phyloP scores from a whole-genome alignment of 2,797 vertebrate species.

The Oophaga sylvatica region DNA sequence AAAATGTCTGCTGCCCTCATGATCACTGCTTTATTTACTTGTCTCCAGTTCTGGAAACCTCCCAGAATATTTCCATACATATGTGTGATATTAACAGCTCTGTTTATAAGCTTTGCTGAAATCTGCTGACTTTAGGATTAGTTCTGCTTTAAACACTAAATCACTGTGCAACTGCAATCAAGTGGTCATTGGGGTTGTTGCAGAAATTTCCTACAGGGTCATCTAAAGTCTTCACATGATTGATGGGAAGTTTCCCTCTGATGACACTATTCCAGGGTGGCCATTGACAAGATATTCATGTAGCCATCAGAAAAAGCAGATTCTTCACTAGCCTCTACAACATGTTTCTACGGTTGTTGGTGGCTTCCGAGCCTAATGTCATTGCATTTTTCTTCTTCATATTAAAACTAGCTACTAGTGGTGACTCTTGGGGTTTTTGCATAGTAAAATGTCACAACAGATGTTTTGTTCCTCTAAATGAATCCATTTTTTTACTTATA shows the following conservation, averaged over 20 bases:
- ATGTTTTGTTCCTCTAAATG: slow-evolving; percentile 1
- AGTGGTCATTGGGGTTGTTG: background rate
- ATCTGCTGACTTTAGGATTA: background rate
- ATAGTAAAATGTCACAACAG: background rate
- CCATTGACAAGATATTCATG: background rate
- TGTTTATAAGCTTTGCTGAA: background rate
- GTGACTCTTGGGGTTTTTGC: background rate
- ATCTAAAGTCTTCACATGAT: background rate
- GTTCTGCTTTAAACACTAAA: background rate
- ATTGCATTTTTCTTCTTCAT: background rate
- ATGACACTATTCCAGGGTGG: background rate
- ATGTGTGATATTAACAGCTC: background rate
- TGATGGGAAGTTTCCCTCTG: background rate
- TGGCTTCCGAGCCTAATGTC: background rate
- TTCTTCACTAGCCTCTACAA: background rate
- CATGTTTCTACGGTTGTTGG: too few species aligned
- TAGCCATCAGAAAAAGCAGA: background rate
- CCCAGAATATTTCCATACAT: background rate
- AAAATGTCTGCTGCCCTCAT: background rate
- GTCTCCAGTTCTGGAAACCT: background rate
- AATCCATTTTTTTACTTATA: background rate
- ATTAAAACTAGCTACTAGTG: background rate
- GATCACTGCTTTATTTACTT: background rate
- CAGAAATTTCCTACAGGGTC: background rate
- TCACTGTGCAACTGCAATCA: background rate